Conservation (phyloP, 2,888 invertebrate species). For the Crepidodera aurea region DNA sequence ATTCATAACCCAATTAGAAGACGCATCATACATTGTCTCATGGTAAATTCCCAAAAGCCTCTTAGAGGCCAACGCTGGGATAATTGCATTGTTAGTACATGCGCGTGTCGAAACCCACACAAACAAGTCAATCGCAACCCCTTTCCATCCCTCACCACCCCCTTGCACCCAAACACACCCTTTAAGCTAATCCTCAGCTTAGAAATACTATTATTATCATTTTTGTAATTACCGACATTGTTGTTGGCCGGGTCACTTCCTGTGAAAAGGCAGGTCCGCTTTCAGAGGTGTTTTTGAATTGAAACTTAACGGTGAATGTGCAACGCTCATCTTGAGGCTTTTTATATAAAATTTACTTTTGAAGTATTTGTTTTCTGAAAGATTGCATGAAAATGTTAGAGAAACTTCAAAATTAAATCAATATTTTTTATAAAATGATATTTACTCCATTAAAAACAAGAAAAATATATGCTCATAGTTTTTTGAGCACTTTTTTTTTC, state of each 20-base stretch:
- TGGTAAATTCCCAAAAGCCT: slow-evolving; percentile 16
- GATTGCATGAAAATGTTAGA: too few relatives aligned
- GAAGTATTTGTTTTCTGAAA: too few relatives aligned
- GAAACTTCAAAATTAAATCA: too few relatives aligned
- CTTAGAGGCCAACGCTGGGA: slow-evolving; percentile 40
- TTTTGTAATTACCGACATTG: slow-evolving; percentile 46
- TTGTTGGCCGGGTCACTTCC: slow-evolving; percentile 34
- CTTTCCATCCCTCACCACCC: slow-evolving; percentile 23
- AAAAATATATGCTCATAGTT: too few relatives aligned
- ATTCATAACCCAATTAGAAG: slow-evolving; percentile 6
- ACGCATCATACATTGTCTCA: slow-evolving; percentile 3
- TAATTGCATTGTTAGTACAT: slow-evolving; percentile 47
- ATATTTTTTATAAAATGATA: too few relatives aligned
- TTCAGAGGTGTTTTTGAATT: too few relatives aligned
- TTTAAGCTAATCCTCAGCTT: slow-evolving; percentile 43
- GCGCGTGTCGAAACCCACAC: slow-evolving; percentile 38
- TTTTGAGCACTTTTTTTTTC: too few relatives aligned
- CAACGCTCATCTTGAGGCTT: too few relatives aligned
- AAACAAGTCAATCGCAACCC: slow-evolving; percentile 43
- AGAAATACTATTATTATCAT: slow-evolving; percentile 43
- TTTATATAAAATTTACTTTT: too few relatives aligned
- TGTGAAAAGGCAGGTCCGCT: not conserved
- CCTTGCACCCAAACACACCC: slow-evolving; percentile 28
- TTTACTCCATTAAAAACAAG: too few relatives aligned
- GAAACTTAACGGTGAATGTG: too few relatives aligned